Evolutionary conservation across 2,888 invertebrate species (phyloP).

Genomic region (Cactoblastis cactorum): DNA sequence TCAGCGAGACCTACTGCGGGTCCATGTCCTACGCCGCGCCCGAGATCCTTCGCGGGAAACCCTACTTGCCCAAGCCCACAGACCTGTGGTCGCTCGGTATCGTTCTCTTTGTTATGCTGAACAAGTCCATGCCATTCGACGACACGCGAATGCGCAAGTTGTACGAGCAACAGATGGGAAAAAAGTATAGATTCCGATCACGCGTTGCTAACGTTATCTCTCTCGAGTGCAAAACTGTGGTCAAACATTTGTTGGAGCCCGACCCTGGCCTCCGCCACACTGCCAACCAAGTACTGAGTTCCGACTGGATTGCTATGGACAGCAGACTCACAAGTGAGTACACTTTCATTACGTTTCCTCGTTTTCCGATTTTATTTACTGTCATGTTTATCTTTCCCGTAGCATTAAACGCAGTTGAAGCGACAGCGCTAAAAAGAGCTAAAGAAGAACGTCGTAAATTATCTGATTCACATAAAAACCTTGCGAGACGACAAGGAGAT

Average conservation of each 20-base stretch:
- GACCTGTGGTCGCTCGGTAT: slow-evolving; percentile 91
- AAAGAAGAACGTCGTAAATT: slow-evolving; percentile 67
- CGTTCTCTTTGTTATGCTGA: slow-evolving; percentile 90
- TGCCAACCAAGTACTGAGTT: slow-evolving; percentile 76
- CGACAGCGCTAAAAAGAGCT: slow-evolving; percentile 79
- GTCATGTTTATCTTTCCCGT: slow-evolving; percentile 14
- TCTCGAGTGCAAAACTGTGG: slow-evolving; percentile 81
- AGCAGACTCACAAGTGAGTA: slow-evolving; percentile 75
- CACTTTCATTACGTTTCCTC: background rate
- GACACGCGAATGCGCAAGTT: slow-evolving; percentile 86
- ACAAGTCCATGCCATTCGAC: slow-evolving; percentile 91
- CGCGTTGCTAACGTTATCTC: slow-evolving; percentile 80
- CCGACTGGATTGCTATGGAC: slow-evolving; percentile 85
- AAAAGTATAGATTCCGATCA: slow-evolving; percentile 81
- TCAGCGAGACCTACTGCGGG: slow-evolving; percentile 91
- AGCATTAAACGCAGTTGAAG: slow-evolving; percentile 80
- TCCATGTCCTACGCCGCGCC: slow-evolving; percentile 93
- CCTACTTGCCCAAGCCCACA: slow-evolving; percentile 84
- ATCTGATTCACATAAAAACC: slow-evolving; percentile 41
- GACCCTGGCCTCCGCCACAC: slow-evolving; percentile 79
- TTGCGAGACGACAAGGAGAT: slow-evolving; percentile 55
- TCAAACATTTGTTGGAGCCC: slow-evolving; percentile 84
- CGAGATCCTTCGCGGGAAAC: slow-evolving; percentile 87
- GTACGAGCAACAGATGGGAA: slow-evolving; percentile 81
- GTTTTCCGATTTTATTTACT: slow-evolving; percentile 17